A percentile compares a stretch with the other conserved stretches of the same genome.
phyloP scores from a whole-genome alignment of 2,888 invertebrate genomes.

The Gryllus longicercus region DNA sequence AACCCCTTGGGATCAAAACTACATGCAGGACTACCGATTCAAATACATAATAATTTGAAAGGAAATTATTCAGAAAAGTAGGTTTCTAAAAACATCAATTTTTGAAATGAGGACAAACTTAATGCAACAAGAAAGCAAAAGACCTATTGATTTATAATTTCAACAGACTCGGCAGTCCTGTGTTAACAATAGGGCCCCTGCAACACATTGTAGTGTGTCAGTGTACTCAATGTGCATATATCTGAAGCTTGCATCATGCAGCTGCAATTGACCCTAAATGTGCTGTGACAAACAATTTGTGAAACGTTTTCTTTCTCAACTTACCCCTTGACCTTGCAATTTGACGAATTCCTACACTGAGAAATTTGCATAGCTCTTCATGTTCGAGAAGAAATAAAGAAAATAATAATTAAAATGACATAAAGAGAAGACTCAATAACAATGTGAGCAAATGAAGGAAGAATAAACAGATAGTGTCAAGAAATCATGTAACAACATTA shows the following conservation, averaged over 20 bases:
- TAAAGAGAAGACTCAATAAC: not conserved
- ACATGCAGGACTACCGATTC: too few species aligned
- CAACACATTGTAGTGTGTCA: slow-evolving; percentile 11
- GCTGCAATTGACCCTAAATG: not conserved
- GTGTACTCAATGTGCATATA: not conserved
- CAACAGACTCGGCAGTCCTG: not conserved
- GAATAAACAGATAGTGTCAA: too few species aligned
- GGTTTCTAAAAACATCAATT: too few species aligned
- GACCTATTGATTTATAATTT: too few species aligned
- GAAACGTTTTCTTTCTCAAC: slow-evolving; percentile 23
- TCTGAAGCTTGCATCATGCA: not conserved
- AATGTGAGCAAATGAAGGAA: too few species aligned
- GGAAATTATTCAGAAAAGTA: too few species aligned
- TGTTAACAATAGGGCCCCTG: not conserved
- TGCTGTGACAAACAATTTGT: slow-evolving; percentile 1
- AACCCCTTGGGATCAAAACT: too few species aligned
- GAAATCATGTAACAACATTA: too few species aligned
- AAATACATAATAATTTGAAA: too few species aligned
- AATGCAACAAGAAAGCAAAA: too few species aligned
- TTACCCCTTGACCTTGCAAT: slow-evolving; percentile 33
- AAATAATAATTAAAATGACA: slow-evolving; percentile 20
- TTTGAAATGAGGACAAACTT: too few species aligned
- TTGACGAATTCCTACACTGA: slow-evolving; percentile 35
- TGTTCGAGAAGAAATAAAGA: slow-evolving; percentile 22
- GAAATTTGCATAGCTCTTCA: slow-evolving; percentile 36